Percentiles rank a stretch among this genome's conserved stretches.
Conservation (phyloP, 2,888 invertebrate species). For the Andrena haemorrhoa region DNA sequence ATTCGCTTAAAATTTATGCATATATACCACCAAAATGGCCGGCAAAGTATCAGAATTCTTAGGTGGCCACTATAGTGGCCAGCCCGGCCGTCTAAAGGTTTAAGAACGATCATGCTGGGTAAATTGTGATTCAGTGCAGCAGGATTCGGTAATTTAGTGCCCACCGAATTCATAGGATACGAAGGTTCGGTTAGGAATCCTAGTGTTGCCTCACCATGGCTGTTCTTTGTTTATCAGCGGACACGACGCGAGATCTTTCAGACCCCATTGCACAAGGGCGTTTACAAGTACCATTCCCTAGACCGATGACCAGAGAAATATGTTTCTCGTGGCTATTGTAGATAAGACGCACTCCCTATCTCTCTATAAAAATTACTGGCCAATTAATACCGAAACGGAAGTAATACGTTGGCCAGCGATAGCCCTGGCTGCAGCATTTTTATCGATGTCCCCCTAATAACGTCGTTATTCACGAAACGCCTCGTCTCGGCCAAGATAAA, state of each 20-base stretch:
- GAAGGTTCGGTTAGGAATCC: background rate
- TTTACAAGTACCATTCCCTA: background rate
- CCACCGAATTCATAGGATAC: background rate
- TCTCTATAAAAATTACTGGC: background rate
- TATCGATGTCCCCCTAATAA: slow-evolving; percentile 45
- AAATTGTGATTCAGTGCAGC: too few species aligned
- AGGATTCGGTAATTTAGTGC: background rate
- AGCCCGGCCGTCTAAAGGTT: too few species aligned
- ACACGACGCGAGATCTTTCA: background rate
- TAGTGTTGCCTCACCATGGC: background rate
- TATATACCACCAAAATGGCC: too few species aligned
- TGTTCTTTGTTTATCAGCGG: slow-evolving; percentile 7
- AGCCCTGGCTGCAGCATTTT: slow-evolving; percentile 21
- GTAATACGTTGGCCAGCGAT: slow-evolving; percentile 24
- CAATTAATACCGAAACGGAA: slow-evolving; percentile 37
- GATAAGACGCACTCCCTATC: background rate
- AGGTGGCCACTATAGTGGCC: too few species aligned
- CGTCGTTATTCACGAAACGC: slow-evolving; percentile 31
- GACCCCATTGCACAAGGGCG: background rate
- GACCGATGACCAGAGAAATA: background rate
- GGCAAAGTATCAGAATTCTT: too few species aligned
- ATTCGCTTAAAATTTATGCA: too few species aligned
- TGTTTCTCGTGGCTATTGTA: background rate
- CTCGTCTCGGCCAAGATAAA: slow-evolving; percentile 31
- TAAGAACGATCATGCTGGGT: too few species aligned